These are phyloP conservation scores for Tragelaphus strepsiceros DNA, from an alignment of 2,113 vertebrate genomes.

Conservation along the genomic window DNA sequence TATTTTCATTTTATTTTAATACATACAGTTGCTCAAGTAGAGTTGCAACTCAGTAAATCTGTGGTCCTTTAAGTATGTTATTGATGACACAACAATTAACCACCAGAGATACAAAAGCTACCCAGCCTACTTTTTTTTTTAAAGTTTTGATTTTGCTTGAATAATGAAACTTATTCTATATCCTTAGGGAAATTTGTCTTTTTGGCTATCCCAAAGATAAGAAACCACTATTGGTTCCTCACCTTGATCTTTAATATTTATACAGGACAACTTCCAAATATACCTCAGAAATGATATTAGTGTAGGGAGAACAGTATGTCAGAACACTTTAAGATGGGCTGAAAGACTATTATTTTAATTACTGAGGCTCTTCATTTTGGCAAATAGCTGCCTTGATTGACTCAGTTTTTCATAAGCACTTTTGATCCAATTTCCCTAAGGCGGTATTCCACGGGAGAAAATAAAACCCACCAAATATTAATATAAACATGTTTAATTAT, in stretches of 20 bases:
- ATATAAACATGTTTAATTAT: constrained; percentile 33
- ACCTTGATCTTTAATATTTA: constrained; percentile 32
- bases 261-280: background rate
- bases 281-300: background rate
- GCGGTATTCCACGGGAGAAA: background rate
- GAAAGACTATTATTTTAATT: constrained; percentile 32
- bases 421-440: constrained; percentile 48
- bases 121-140: background rate
- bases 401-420: constrained; percentile 9
- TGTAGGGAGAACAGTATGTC: background rate
- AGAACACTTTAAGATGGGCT: background rate
- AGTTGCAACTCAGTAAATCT: background rate
- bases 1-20: background rate
- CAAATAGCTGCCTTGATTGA: constrained; percentile 31
- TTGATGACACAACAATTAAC: background rate
- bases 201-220: background rate
- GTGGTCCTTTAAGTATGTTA: background rate
- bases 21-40: background rate
- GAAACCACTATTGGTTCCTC: background rate
- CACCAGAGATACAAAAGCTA: background rate
- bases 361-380: background rate
- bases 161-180: background rate
- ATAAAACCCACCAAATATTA: background rate
- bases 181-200: background rate
- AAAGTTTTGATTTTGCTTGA: background rate